These are phyloP conservation scores for Frankliniella fusca DNA, from an alignment of 2,888 invertebrate species.

Conservation along the genomic window DNA sequence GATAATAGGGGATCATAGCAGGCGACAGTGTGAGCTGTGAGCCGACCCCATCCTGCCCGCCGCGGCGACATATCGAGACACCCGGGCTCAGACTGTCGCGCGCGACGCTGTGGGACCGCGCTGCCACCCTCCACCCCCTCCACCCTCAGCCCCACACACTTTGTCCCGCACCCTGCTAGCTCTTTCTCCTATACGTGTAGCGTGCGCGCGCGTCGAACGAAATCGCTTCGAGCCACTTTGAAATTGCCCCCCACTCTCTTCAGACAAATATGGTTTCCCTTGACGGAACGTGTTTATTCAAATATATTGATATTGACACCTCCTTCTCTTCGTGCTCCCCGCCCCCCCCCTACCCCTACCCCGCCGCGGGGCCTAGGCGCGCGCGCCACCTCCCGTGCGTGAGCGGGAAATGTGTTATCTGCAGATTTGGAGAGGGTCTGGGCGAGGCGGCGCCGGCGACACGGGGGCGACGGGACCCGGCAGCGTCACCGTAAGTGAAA, in stretches of 20 bases:
- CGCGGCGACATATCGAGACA: no score
- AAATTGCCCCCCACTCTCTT: conserved; percentile 18
- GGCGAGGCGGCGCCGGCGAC: no score
- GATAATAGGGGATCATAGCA: no score
- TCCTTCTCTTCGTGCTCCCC: not conserved
- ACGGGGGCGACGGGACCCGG: no score
- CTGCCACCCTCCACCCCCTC: not conserved
- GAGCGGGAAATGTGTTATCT: no score
- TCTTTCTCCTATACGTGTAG: no score
- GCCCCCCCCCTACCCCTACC: not conserved
- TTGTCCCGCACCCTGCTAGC: not conserved
- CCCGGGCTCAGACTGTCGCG: no score
- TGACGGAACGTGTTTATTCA: conserved; percentile 12
- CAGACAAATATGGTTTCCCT: conserved; percentile 15
- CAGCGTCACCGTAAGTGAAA: no score
- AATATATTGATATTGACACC: conserved; percentile 25
- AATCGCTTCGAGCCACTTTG: conserved; percentile 20
- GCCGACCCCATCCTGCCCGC: no score
- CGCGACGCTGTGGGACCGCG: not conserved
- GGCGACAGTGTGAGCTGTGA: no score
- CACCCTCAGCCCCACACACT: not conserved
- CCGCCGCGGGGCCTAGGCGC: not conserved
- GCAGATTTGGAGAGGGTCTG: no score
- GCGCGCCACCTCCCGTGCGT: not conserved
- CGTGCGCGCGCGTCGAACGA: not conserved